Evolutionary conservation across 2,888 invertebrate species (phyloP).

Genomic region (Uloborus plumipes): DNA sequence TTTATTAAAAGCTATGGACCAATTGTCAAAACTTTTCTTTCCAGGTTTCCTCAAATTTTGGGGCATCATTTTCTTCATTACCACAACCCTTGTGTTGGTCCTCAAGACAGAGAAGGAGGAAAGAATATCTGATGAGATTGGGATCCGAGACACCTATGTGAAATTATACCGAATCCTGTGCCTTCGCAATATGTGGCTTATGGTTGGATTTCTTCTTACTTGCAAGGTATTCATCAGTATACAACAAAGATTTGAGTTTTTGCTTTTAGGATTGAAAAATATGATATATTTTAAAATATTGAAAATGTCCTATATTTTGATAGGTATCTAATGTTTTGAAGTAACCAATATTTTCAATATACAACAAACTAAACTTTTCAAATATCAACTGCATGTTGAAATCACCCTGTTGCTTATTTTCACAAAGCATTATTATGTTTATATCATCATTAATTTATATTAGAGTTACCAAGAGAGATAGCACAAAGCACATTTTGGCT

Average conservation of each 20-base stretch:
- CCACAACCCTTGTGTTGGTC: slow-evolving; percentile 89
- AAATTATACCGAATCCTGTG: slow-evolving; percentile 86
- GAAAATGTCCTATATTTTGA: not conserved
- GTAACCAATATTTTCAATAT: too few species aligned
- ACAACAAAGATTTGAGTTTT: not conserved
- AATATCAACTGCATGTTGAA: too few species aligned
- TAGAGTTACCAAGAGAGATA: too few species aligned
- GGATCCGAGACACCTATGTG: slow-evolving; percentile 82
- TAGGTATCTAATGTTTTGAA: too few species aligned
- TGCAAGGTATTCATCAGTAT: slow-evolving; percentile 79
- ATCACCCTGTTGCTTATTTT: too few species aligned
- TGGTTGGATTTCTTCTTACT: slow-evolving; percentile 86
- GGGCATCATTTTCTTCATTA: slow-evolving; percentile 90
- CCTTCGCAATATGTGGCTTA: slow-evolving; percentile 83
- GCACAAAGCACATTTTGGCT: too few species aligned
- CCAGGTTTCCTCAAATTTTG: slow-evolving; percentile 93
- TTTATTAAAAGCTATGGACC: too few species aligned
- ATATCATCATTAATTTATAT: too few species aligned
- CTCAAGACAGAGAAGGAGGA: slow-evolving; percentile 78
- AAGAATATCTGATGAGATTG: slow-evolving; percentile 74
- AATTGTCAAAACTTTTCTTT: not conserved
- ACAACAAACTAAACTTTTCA: too few species aligned
- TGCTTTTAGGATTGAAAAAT: too few species aligned
- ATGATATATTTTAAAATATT: not conserved
- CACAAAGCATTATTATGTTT: too few species aligned